phyloP scores from a whole-genome alignment of 2,797 vertebrate genomes.

The Spinus olivaceus region DNA sequence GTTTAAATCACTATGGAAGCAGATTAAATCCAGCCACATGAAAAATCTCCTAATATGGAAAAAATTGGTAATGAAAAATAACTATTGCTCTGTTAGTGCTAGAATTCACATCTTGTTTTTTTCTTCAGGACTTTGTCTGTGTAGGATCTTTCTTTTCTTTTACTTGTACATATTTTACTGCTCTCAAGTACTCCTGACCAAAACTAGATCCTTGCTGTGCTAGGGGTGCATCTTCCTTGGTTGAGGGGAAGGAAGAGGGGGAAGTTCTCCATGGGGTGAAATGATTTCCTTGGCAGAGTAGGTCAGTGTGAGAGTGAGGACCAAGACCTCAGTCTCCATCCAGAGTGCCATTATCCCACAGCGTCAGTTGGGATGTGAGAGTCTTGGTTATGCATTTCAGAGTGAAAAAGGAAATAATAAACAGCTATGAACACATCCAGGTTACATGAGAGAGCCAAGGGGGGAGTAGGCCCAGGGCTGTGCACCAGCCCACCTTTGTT shows the following conservation, averaged over 20 bases:
- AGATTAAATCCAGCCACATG: background rate
- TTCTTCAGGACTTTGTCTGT: background rate
- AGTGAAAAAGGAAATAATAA: background rate
- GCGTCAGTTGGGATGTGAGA: background rate
- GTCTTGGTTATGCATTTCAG: background rate
- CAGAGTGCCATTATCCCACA: background rate
- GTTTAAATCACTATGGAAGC: background rate
- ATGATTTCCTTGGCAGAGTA: background rate
- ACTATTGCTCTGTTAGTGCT: background rate
- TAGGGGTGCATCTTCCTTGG: background rate
- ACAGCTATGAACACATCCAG: background rate
- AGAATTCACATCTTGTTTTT: background rate
- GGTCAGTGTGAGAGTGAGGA: background rate
- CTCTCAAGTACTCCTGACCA: background rate
- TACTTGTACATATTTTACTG: background rate
- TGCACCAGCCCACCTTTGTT: background rate
- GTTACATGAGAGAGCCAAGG: background rate
- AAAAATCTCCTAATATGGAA: conserved; percentile 31
- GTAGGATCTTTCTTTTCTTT: background rate
- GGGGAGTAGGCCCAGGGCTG: background rate
- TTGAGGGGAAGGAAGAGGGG: background rate
- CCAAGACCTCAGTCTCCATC: background rate
- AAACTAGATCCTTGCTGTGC: background rate
- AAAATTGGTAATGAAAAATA: background rate
- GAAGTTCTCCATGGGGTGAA: background rate